These are phyloP conservation scores for Cylas formicarius DNA, from an alignment of 1,140 invertebrate genomes.

Conservation along the genomic window DNA sequence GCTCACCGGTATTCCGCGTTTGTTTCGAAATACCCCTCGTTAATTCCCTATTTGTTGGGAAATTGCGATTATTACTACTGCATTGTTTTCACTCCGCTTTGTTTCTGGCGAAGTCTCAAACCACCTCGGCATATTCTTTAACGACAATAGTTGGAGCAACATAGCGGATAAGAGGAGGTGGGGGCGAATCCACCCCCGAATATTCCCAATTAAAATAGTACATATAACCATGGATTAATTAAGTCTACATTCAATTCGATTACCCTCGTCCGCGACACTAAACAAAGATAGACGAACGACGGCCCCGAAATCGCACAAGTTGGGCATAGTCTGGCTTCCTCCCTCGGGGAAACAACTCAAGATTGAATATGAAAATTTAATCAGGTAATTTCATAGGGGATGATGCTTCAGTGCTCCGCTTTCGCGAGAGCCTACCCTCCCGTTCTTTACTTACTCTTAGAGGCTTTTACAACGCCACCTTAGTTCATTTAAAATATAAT, in stretches of 20 bases:
- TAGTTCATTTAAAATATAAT: slow-evolving; percentile 28
- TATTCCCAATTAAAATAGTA: too few species aligned
- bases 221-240: neutral
- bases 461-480: slow-evolving; percentile 19
- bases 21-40: too few species aligned
- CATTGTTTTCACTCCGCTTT: too few species aligned
- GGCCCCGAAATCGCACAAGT: slow-evolving; percentile 27
- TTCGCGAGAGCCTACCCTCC: slow-evolving; percentile 23
- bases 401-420: slow-evolving; percentile 35
- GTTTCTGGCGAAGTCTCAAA: too few species aligned
- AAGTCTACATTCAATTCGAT: neutral
- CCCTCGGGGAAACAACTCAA: slow-evolving; percentile 48
- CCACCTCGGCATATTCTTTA: too few species aligned
- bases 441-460: slow-evolving; percentile 27
- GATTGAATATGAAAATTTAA: slow-evolving; percentile 63
- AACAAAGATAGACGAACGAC: too few species aligned
- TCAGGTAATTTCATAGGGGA: slow-evolving; percentile 53
- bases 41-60: too few species aligned
- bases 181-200: too few species aligned
- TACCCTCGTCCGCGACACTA: neutral
- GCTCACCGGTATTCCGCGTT: too few species aligned
- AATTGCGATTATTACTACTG: too few species aligned
- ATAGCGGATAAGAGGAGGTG: too few species aligned
- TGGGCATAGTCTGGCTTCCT: slow-evolving; percentile 26
- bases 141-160: too few species aligned